These are phyloP conservation scores for Sebastes paucispinis DNA, from an alignment of 2,797 vertebrate genomes.

Conservation along the genomic window DNA sequence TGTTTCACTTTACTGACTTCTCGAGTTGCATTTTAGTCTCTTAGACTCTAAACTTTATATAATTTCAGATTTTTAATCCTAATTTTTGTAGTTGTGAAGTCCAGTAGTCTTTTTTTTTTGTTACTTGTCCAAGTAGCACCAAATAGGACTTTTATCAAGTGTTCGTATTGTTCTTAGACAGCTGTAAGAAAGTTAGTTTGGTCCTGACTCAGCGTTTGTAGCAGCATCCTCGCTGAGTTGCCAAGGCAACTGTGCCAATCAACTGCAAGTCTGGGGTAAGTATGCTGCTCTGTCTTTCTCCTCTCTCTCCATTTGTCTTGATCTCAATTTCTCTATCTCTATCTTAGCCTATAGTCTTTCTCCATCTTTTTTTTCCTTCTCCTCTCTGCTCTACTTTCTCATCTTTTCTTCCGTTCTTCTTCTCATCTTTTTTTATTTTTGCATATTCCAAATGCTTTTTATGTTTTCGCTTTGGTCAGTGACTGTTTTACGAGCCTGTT, in stretches of 20 bases:
- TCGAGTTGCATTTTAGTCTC: neutral
- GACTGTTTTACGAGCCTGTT: slow-evolving; percentile 7
- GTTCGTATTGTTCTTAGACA: neutral
- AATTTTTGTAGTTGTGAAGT: neutral
- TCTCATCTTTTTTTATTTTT: neutral
- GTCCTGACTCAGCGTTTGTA: slow-evolving; percentile 52
- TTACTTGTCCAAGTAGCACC: neutral
- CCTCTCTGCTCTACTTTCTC: neutral
- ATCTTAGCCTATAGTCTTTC: neutral
- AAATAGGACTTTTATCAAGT: neutral
- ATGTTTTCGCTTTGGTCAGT: slow-evolving; percentile 1
- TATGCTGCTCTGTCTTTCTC: slow-evolving; percentile 31
- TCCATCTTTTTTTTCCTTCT: neutral
- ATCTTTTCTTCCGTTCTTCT: neutral
- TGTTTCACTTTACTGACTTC: neutral
- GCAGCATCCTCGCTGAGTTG: slow-evolving; percentile 71
- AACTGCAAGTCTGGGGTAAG: slow-evolving; percentile 73
- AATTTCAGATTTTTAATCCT: neutral
- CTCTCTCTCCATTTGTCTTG: neutral
- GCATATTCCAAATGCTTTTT: neutral
- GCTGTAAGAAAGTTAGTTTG: slow-evolving; percentile 21
- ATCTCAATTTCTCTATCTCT: too few species aligned
- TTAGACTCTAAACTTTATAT: neutral
- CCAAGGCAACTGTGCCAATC: slow-evolving; percentile 68
- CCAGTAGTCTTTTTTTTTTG: neutral